Evolutionary conservation across 2,113 vertebrate species (phyloP), one percentile per base, ranked within the genome.

Genomic region (Spea multiplicata): DNA sequence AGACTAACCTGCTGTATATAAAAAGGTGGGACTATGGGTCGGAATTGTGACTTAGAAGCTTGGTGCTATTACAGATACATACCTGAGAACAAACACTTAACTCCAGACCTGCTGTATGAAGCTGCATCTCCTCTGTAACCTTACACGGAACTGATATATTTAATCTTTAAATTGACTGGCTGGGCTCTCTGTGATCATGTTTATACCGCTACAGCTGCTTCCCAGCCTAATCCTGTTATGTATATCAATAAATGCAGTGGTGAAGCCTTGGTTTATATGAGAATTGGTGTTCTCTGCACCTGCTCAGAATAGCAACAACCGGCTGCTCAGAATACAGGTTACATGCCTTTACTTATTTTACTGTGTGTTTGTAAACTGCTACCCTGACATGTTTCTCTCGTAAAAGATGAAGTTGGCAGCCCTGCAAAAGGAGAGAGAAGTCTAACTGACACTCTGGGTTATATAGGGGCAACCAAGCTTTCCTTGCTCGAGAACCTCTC

Each of bases 211-310:
- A 17, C 76, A 72, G 48, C 76, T 72, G 69, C 70, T 79, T 57
- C 16, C 62, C 61, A 55, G 59, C 49, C 66, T 67, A 73, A 66
- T 73, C 71, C 14, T 57, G 71, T 78, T 71, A 71, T 79, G 77
- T 48, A 47, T 57, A 67, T 73, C 70, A 52, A 44, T 67, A 16
- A 50, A 14, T 17, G n/a, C 50, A 55, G 52, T 66, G 9, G 44
- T 49, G 9, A 8, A 13, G 12, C 62, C 7, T 30, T 44, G 49
- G 13, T 55, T 13, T 52, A 2, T 30, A 53, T 72, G 44, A 67
- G 12, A 65, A 64, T 44, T 10, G 16, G 59, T 62, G 49, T 16
- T 48, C 49, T 66, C 71, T 44, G n/a, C 53, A 61, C 48, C 53
- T 73, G 44, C 6, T 47, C 53, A 59, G 55, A 59, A 55, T 59